Conservation (phyloP, 1,140 invertebrate species). For the Drosophila pseudoananassae region DNA sequence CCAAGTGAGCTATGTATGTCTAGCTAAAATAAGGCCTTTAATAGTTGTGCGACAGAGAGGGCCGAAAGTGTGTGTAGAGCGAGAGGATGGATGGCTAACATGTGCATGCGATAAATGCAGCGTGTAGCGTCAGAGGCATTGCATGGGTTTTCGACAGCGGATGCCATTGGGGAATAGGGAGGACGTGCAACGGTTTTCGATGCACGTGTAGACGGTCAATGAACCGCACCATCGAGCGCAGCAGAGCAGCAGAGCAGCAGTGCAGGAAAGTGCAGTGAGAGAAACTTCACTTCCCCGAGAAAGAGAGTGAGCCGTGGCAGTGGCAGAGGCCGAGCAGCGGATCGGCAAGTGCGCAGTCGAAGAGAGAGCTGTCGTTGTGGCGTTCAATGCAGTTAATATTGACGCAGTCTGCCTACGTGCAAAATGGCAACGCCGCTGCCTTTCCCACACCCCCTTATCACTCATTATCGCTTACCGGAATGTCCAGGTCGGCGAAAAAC, state of each 20-base stretch:
- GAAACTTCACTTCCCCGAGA: background rate
- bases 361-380: constrained; percentile 4
- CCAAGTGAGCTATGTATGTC: constrained; percentile 4
- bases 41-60: constrained; percentile 44
- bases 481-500: background rate
- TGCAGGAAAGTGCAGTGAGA: constrained; percentile 13
- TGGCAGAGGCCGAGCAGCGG: background rate
- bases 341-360: constrained; percentile 12
- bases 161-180: constrained; percentile 37
- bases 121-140: constrained; percentile 59
- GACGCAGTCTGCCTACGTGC: constrained; percentile 69
- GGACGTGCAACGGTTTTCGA: constrained; percentile 71
- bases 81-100: constrained; percentile 32
- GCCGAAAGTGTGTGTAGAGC: constrained; percentile 4
- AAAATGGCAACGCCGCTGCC: constrained; percentile 28
- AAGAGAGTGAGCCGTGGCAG: background rate
- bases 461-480: constrained; percentile 1
- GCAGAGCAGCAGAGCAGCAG: constrained; percentile 2
- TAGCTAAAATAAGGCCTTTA: constrained; percentile 57
- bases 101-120: constrained; percentile 80
- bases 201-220: constrained; percentile 76
- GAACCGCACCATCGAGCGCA: constrained; percentile 53
- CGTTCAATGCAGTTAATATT: constrained; percentile 77
- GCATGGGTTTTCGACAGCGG: constrained; percentile 62
- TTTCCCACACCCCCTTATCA: background rate